Percentiles rank a stretch among this genome's conserved stretches.
Conservation (phyloP, 2,888 invertebrate genomes). For the Sabellastarte sp. region DNA sequence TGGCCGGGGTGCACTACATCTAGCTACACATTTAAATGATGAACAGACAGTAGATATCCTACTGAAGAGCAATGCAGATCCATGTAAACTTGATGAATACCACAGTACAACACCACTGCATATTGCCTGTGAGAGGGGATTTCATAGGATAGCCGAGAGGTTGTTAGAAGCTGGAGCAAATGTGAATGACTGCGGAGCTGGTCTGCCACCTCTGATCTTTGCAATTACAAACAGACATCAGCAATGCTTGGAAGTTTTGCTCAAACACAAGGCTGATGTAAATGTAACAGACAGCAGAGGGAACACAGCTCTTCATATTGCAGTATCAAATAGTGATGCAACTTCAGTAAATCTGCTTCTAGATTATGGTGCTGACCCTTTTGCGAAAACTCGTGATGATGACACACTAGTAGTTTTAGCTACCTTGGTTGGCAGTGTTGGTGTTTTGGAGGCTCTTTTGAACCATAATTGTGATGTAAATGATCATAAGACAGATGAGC, state of each 20-base stretch:
- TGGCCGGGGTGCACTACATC: constrained; percentile 25
- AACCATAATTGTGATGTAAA: constrained; percentile 19
- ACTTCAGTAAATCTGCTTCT: constrained; percentile 10
- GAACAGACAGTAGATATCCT: constrained; percentile 27
- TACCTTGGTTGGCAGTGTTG: constrained; percentile 10
- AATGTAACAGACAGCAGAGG: constrained; percentile 19
- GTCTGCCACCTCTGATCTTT: constrained; percentile 15
- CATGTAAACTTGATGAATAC: constrained; percentile 14
- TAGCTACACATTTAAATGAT: constrained; percentile 28
- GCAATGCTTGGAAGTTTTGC: constrained; percentile 21
- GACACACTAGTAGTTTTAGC: constrained; percentile 20
- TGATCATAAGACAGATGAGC: constrained; percentile 11
- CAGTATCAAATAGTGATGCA: constrained; percentile 22
- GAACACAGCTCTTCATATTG: constrained; percentile 18
- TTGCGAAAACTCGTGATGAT: constrained; percentile 1
- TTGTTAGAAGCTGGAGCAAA: constrained; percentile 24
- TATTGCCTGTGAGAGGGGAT: constrained; percentile 26
- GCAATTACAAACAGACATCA: constrained; percentile 17
- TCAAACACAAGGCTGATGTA: constrained; percentile 22
- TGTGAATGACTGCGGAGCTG: constrained; percentile 9
- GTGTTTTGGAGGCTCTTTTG: constrained; percentile 13
- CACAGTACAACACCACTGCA: constrained; percentile 23
- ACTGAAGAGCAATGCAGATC: constrained; percentile 19
- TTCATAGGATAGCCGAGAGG: constrained; percentile 16
- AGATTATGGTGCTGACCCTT: constrained; percentile 12